Base-by-base conservation (phyloP, 2,797 vertebrate genomes). In the Pteropus rufus region DNA sequence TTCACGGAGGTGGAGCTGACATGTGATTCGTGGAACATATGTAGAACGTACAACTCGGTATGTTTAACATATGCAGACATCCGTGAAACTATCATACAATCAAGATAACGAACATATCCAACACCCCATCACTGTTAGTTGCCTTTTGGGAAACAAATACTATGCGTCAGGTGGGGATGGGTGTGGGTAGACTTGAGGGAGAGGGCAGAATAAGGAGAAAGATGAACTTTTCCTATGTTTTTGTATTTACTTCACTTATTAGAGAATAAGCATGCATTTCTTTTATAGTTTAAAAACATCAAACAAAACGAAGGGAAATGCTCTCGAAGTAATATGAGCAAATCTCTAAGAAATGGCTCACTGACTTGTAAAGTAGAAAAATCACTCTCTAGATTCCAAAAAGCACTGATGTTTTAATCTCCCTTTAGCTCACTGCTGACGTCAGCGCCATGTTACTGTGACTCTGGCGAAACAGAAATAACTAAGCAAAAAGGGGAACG, bases 271-370 rank as follows among this genome's bases (percentile, higher is more conserved):
- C 29, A 69, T 23, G 24, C 14, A 23, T 44, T 94, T 89, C 75
- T 89, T 80, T 69, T 86, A 46, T 54, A 86, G 89, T 64, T 96
- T 69, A 73, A 95, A 84, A 96, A 81, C 24, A 73, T 36, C 46
- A 52, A 95, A 29, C 46, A 26, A 54, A 54, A 24, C 7, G 81
- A 65, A 80, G 49, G 52, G 31, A 72, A 85, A 44, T n/a, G 26
- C n/a, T 65, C 18, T 79, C 29, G 58, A 76, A 81, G 64, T 34
- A 10, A 3, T 29, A 70, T 62, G 34, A 76, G 49, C 10, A 52
- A n/a, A 79, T 65, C 64, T 83, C 75, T 29, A 72, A 93, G 64
- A 58, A 87, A 41, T 5, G 2, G 76, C 15, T 94, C 73, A 46
- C 7, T 80, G 58, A 46, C 36, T 44, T 29, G 52, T 81, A 46